phyloP scores from a whole-genome alignment of 2,113 vertebrate genomes.

The Triplophysa rosa region DNA sequence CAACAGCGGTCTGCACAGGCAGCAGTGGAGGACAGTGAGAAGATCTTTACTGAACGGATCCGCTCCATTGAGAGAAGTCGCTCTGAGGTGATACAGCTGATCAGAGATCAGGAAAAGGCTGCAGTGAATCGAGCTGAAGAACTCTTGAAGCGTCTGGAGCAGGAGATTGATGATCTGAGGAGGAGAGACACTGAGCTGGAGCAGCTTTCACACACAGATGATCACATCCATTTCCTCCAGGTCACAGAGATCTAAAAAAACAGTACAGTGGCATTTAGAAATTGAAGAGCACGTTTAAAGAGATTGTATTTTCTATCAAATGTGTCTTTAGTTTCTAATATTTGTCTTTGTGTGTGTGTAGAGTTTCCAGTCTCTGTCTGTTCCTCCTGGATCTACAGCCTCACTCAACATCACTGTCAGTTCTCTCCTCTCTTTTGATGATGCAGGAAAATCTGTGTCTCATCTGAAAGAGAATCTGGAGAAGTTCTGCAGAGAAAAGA shows the following conservation, averaged over 20 bases:
- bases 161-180: conserved; percentile 39
- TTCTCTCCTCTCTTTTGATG: neutral
- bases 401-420: conserved; percentile 6
- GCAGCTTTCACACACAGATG: conserved; percentile 34
- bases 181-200: conserved; percentile 39
- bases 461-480: conserved; percentile 41
- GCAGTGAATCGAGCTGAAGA: neutral
- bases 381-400: too few species aligned
- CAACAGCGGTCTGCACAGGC: conserved; percentile 40
- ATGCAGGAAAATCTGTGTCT: conserved; percentile 33
- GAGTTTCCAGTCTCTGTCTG: conserved; percentile 27
- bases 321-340: too few species aligned
- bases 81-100: too few species aligned
- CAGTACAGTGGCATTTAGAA: neutral
- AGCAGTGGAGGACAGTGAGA: conserved; percentile 46
- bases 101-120: neutral
- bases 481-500: conserved; percentile 25
- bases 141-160: neutral
- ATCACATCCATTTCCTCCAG: conserved; percentile 27
- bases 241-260: neutral
- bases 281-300: too few species aligned
- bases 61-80: neutral
- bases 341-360: neutral
- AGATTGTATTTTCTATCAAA: too few species aligned
- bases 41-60: conserved; percentile 49